Base-by-base conservation (phyloP, 2,113 vertebrate genomes). In the Vanacampus margaritifer region DNA sequence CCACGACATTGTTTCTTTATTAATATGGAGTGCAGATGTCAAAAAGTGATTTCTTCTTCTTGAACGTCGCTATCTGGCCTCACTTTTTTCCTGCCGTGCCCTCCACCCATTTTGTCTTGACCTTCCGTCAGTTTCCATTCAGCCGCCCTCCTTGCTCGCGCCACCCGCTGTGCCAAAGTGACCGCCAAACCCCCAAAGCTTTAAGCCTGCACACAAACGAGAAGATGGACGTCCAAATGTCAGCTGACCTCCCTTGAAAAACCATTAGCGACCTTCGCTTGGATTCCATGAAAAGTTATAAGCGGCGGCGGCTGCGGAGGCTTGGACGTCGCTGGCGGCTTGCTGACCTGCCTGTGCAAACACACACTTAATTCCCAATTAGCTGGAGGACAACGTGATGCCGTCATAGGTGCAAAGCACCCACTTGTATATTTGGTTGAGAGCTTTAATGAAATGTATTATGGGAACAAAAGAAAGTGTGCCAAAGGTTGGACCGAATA, bases 311-410 rank as follows among this genome's bases (percentile, higher is more conserved):
- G 64, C 70, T 64, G 61, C 53, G n/a, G 60, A 73, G 68, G 64
- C 70, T 64, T 61, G 6, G 16, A n/a, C 32, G 66, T 28, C 8
- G 43, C 48, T 21, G 57, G 24, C 56, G 26, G 19, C 57, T 65
- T 70, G 64, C 63, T 67, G 39, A 14, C 35, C n/a, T 73, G 75
- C 79, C 80, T 79, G 73, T 46, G 69, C 60, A 86, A 88, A 86
- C 69, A 73, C 39, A 66, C 77, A 76, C 63, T 72, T 84, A 77
- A 83, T 73, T 80, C 71, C 69, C 69, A 74, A 74, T 77, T 85
- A 79, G 39, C 57, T 36, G 56, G 59, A 67, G 72, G 71, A 74
- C 62, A 59, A 48, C 24, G 53, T 43, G 23, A 1, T 74, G 26
- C 46, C 35, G 65, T 65, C 61, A 73, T 2, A 26, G 64, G 32